Percentiles rank a stretch among this genome's conserved stretches.
Conservation (phyloP, 2,888 invertebrate species). For the Xanthorhoe spadicearia region DNA sequence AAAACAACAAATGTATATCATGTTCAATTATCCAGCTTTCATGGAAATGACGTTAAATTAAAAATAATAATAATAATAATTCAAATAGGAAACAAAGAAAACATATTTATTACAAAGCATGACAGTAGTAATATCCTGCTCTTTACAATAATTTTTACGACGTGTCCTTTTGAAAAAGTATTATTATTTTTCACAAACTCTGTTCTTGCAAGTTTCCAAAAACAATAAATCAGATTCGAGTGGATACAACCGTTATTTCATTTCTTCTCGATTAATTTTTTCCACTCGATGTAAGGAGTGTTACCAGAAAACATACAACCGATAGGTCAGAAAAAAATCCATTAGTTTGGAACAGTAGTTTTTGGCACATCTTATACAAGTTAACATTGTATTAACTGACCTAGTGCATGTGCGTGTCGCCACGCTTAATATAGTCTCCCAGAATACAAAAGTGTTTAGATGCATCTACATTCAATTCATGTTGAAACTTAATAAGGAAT, state of each 20-base stretch:
- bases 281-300: conserved; percentile 21
- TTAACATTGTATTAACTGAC: too few relatives aligned
- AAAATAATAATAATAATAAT: too few relatives aligned
- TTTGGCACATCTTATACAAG: too few relatives aligned
- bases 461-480: too few relatives aligned
- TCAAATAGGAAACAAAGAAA: not conserved
- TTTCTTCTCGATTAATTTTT: conserved; percentile 36
- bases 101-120: not conserved
- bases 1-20: not conserved
- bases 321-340: conserved; percentile 3
- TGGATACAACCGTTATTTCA: conserved; percentile 30
- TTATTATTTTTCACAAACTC: not conserved
- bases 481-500: too few relatives aligned
- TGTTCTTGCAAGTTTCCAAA: conserved; percentile 13
- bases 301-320: conserved; percentile 11
- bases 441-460: too few relatives aligned
- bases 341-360: not conserved
- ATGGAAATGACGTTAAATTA: not conserved
- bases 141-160: not conserved
- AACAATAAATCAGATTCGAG: conserved; percentile 24
- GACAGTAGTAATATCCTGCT: conserved; percentile 3
- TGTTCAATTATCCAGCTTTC: not conserved
- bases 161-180: not conserved
- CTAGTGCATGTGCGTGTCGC: too few relatives aligned
- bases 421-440: too few relatives aligned